Percentiles rank a stretch among this genome's conserved stretches.
These are phyloP conservation scores for Climacteris rufus DNA, from an alignment of 2,113 vertebrate species.

Conservation along the genomic window DNA sequence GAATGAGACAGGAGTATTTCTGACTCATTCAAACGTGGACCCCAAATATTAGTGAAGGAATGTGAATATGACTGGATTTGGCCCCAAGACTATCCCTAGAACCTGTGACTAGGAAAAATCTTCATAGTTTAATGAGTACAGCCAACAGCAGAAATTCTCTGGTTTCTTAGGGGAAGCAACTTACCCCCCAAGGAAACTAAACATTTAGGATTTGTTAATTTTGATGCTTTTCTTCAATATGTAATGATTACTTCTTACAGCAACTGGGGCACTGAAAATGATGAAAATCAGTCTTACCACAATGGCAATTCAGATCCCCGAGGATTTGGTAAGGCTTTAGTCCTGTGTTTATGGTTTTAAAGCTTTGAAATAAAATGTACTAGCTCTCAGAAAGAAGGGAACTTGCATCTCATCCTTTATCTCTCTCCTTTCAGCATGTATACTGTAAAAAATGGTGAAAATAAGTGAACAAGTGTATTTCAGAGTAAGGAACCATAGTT, in stretches of 20 bases:
- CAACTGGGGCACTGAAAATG: slow-evolving; percentile 95
- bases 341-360: neutral
- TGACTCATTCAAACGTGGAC: neutral
- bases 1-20: neutral
- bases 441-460: neutral
- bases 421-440: neutral
- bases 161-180: neutral
- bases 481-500: neutral
- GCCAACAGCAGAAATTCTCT: neutral
- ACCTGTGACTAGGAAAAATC: neutral
- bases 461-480: neutral
- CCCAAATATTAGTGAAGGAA: neutral
- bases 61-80: neutral
- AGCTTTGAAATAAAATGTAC: neutral
- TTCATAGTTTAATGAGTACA: neutral
- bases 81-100: neutral
- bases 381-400: neutral
- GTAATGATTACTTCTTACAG: slow-evolving; percentile 64
- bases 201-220: neutral
- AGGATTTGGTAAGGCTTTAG: slow-evolving; percentile 84
- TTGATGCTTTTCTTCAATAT: neutral
- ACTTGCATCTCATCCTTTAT: neutral
- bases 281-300: slow-evolving; percentile 88
- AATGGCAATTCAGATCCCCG: slow-evolving; percentile 96
- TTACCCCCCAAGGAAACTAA: neutral